Evolutionary conservation across 1,140 invertebrate genomes (phyloP), one percentile per base, ranked within the genome.

Genomic region (Cherax destructor): DNA sequence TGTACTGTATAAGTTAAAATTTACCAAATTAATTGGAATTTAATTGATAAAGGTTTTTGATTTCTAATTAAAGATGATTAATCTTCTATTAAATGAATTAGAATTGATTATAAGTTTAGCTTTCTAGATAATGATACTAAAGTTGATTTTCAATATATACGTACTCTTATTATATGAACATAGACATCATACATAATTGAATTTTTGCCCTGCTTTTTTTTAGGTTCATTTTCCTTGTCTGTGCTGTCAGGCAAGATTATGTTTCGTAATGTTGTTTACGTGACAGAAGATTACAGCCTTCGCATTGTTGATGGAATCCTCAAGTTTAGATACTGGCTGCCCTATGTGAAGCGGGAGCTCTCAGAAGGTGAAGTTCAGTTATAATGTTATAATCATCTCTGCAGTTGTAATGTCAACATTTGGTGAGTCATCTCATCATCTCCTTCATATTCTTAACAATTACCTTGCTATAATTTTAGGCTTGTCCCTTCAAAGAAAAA

Each of bases 201-300:
- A 65, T 65, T 5, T 65, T 65, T 65, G 89, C 89, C 49, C 89
- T 93, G 93, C 92, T 41, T 41, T 41, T 41, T 95, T 96, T 56
- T 94, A 98, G 98, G 98, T 91, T 99, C 99, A 21, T 97, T 99
- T 93, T 98, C 98, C 3, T 95, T 99, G 65, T 98, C 98, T 95
- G 97, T 98, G 50, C 95, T 99, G 92, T 98, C 98, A 92, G 99
- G 99, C 4, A 99, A 99, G 95, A 97, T 99, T 72, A 99, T 99
- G 99, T 99, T 99, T 95, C 96, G 98, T 93, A 98, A 99, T 95
- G 96, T 99, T 94, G 97, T 98, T 81, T 99, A 98, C 93, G 97
- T 99, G 72, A 99, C 97, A 79, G 97, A 98, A 95, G 99, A 99
- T 95, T 99, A 98, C 94, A 98, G 97, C 61, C 94, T 99, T 69